Base-by-base conservation (phyloP, 2,888 invertebrate genomes). In the Hyalella azteca region DNA sequence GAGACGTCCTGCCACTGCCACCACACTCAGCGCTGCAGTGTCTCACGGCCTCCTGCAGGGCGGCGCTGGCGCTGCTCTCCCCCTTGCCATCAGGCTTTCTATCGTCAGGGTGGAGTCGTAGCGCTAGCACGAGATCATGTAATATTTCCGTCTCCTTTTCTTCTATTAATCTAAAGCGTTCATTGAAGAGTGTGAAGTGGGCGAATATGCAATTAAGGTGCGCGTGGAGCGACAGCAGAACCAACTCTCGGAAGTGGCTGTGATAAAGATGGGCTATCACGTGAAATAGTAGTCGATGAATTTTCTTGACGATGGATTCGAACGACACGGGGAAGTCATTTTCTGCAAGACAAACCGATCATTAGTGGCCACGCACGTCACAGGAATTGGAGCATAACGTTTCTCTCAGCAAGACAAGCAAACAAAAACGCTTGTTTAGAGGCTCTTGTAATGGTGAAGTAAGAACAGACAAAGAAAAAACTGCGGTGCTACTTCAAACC, bases 201-300 rank as follows among this genome's bases (percentile, higher is more conserved):
- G 95, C 95, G 91, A 97, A 97, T 87, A 98, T 94, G 90, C 96
- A 93, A 91, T 98, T 97, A 89, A 98, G 93, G 90, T 98, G 97
- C 88, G 95, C 94, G 91, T 97, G 97, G 88, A 98, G 91, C 86
- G 95, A 94, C 89, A 98, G 92, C 89, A 95, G 91, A 88, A 95
- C 94, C 87, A 97, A 93, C 91, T 97, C 95, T 90, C 95, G 93
- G 91, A 97, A 97, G 92, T 98, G 98, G 90, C 95, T 94, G 89
- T 96, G 96, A 91, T 98, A 97, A 89, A 98, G 91, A 91, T 98
- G 98, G 89, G 97, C 97, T 91, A 98, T 92, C 89, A 98, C 97
- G 91, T 97, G 97, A 92, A 96, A 97, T 91, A 97, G 92, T 90
- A 97, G 92, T 89, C 96, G 94, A 90, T 95, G 92, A 89, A 98